Conservation (phyloP, 2,797 vertebrate genomes). For the Rhabdophis nuchalis region DNA sequence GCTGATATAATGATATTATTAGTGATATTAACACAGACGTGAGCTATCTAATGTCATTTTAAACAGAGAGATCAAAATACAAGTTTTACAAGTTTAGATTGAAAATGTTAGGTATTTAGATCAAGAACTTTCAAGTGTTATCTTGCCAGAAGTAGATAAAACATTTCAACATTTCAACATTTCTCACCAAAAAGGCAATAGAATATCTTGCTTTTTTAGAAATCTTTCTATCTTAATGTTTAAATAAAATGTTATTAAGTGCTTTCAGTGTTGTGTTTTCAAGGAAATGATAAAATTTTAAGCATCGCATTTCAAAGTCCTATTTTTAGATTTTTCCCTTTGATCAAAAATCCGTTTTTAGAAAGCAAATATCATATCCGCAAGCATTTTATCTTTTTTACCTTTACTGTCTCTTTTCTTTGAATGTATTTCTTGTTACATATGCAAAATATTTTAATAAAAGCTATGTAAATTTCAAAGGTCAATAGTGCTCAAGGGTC, state of each 20-base stretch:
- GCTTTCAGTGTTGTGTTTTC: not conserved
- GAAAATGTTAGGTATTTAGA: not conserved
- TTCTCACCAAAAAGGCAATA: not conserved
- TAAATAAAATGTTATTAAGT: not conserved
- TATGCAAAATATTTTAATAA: not conserved
- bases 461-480: not conserved
- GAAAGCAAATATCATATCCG: slow-evolving; percentile 14
- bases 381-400: slow-evolving; percentile 8
- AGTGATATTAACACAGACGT: not conserved
- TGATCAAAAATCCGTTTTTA: slow-evolving; percentile 26
- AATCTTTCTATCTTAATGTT: not conserved
- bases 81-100: not conserved
- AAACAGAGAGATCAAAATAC: not conserved
- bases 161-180: too few species aligned
- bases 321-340: slow-evolving; percentile 22
- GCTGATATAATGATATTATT: not conserved
- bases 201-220: not conserved
- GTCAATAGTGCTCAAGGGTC: not conserved
- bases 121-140: not conserved
- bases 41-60: not conserved
- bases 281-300: not conserved
- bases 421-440: not conserved
- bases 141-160: not conserved
- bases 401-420: not conserved
- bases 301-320: not conserved